Conservation (phyloP, 1,140 invertebrate species). For the Solenopsis fugax region DNA sequence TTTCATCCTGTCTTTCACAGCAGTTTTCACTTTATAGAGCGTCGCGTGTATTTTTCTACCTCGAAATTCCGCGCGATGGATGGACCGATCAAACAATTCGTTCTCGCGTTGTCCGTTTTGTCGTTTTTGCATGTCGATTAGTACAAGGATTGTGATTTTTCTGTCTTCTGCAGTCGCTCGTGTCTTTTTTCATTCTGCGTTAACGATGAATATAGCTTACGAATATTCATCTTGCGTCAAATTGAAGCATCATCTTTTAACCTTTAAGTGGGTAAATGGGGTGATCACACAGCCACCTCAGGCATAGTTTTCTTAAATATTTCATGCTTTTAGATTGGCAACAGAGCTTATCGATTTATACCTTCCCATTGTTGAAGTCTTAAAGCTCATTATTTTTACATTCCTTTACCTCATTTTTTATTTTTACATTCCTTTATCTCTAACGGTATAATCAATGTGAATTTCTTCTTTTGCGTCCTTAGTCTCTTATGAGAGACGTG, state of each 20-base stretch:
- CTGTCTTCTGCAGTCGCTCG: neutral
- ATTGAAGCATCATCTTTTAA: neutral
- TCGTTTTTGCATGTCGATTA: neutral
- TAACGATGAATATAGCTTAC: neutral
- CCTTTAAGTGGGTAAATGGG: too few relatives aligned
- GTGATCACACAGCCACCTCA: too few relatives aligned
- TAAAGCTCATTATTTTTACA: too few relatives aligned
- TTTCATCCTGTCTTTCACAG: slow-evolving; percentile 23
- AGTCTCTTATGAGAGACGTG: too few relatives aligned
- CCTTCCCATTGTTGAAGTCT: too few relatives aligned
- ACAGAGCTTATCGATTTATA: too few relatives aligned
- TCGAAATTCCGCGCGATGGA: neutral
- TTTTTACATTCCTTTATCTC: too few relatives aligned
- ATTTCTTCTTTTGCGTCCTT: too few relatives aligned
- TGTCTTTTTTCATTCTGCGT: neutral
- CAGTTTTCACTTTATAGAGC: neutral
- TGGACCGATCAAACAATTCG: neutral
- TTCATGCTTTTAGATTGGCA: too few relatives aligned
- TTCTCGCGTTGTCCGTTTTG: neutral
- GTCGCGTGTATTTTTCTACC: slow-evolving; percentile 3
- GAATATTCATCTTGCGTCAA: neutral
- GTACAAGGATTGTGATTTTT: neutral
- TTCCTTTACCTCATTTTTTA: too few relatives aligned
- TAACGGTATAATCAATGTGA: too few relatives aligned
- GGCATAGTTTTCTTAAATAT: too few relatives aligned